Base-by-base conservation (phyloP, 2,797 vertebrate genomes). In the Chlorospingus semifuscus region DNA sequence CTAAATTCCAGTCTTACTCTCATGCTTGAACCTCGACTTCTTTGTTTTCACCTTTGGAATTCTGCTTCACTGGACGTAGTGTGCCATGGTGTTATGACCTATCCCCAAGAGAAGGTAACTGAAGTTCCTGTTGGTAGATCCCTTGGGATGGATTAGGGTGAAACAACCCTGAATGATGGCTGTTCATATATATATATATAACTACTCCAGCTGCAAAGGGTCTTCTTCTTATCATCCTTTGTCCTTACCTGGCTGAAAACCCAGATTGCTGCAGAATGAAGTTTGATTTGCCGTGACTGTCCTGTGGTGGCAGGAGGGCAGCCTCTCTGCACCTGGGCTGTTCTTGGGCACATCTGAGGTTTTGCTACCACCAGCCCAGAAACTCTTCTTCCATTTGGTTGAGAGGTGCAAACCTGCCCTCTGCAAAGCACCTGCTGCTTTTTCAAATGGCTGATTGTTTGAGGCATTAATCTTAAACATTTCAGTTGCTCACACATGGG, bases 241-340 rank as follows among this genome's bases (percentile, higher is more conserved):
- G 74, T 11, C 20, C 36, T 36, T 30, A 56, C 11, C 16, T 56
- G 36, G 9, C 60, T 74, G 17, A 42, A 72, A 57, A 2, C 24
- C 4, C 26, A 12, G 21, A 21, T 26, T 49, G 32, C 19, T 65
- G 42, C 36, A 42, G 26, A 65, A 36, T 42, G 26, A 49, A 36
- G 17, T 13, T 50, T 68, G 16, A 12, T 41, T 68, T 68, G 30
- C 26, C 0, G 0, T 65, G 26, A 2, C 49, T 11, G 9, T 36
- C 26, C 44, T 26, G 11, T 42, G 26, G 21, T 65, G 50, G 36
- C 9, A 6, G 30, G 7, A 65, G 30, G 9, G 60, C 7, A 32
- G 17, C 14, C 21, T 26, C 20, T 30, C 50, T 56, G 42, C 26
- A 12, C 17, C 16, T 65, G 26, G 37, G 27, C 27, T 42, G 9